These are phyloP conservation scores for Rhamnusium bicolor DNA, from an alignment of 2,888 invertebrate genomes.

Conservation along the genomic window DNA sequence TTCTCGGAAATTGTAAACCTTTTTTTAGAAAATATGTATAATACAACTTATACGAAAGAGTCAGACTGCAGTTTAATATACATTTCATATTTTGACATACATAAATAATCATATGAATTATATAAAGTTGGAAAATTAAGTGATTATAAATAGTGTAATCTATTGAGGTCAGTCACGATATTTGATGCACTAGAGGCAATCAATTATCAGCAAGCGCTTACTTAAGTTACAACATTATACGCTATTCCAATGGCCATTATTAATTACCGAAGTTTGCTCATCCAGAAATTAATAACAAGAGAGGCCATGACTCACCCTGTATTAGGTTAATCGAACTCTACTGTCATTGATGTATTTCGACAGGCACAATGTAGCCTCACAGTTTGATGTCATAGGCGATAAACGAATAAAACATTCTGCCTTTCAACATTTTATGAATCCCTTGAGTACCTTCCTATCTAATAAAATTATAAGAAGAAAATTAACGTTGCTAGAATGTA, in stretches of 20 bases:
- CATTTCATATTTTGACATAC: too few relatives aligned
- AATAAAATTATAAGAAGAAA: neutral
- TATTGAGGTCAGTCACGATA: neutral
- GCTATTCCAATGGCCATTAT: constrained; percentile 15
- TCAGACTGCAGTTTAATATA: too few relatives aligned
- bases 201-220: constrained; percentile 1
- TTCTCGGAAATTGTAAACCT: too few relatives aligned
- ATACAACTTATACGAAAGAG: too few relatives aligned
- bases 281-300: neutral
- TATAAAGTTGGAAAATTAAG: too few relatives aligned
- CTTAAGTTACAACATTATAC: constrained; percentile 2
- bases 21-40: too few relatives aligned
- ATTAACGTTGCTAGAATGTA: neutral
- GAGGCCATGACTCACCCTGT: constrained; percentile 7
- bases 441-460: neutral
- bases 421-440: neutral
- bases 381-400: neutral
- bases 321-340: constrained; percentile 21
- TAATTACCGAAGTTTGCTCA: constrained; percentile 24
- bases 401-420: neutral
- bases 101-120: too few relatives aligned
- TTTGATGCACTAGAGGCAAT: neutral
- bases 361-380: constrained; percentile 6
- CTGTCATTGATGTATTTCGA: constrained; percentile 22
- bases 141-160: neutral